phyloP scores from a whole-genome alignment of 2,888 invertebrate species.

The Arge pagana region DNA sequence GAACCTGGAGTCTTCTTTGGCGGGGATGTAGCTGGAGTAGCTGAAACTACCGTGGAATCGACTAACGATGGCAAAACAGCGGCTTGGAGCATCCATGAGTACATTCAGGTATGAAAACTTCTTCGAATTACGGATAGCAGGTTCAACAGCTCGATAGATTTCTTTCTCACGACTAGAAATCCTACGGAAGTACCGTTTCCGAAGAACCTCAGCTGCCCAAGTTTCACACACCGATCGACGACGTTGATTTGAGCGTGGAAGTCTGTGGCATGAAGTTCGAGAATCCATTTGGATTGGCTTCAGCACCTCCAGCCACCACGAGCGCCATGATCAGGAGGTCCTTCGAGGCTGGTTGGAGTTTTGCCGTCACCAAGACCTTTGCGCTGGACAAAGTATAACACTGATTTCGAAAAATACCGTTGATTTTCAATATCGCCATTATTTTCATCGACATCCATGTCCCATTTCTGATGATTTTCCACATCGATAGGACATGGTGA shows the following conservation, averaged over 20 bases:
- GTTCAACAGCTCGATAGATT: not conserved
- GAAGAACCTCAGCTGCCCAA: constrained; percentile 79
- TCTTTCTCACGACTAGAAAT: constrained; percentile 38
- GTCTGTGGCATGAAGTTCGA: constrained; percentile 92
- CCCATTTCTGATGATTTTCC: not conserved
- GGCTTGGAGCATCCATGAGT: constrained; percentile 93
- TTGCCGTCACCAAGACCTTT: constrained; percentile 97
- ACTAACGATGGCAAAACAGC: constrained; percentile 99
- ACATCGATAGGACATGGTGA: constrained; percentile 80
- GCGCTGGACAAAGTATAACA: constrained; percentile 83
- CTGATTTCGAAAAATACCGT: constrained; percentile 1
- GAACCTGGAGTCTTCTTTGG: constrained; percentile 86
- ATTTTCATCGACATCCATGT: constrained; percentile 12
- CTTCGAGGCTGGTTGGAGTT: constrained; percentile 97
- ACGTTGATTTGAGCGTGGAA: constrained; percentile 91
- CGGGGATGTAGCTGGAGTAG: constrained; percentile 91
- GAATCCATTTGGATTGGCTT: constrained; percentile 97
- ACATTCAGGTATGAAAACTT: constrained; percentile 80
- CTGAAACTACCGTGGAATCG: constrained; percentile 97
- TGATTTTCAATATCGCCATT: constrained; percentile 4
- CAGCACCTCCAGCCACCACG: constrained; percentile 94
- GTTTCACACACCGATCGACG: constrained; percentile 91
- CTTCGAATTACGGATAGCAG: not conserved
- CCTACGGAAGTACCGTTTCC: constrained; percentile 63
- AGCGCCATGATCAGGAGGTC: constrained; percentile 93